Percentiles rank a stretch among this genome's conserved stretches.
phyloP scores from a whole-genome alignment of 2,113 vertebrate genomes.

The Copsychus sechellarum region DNA sequence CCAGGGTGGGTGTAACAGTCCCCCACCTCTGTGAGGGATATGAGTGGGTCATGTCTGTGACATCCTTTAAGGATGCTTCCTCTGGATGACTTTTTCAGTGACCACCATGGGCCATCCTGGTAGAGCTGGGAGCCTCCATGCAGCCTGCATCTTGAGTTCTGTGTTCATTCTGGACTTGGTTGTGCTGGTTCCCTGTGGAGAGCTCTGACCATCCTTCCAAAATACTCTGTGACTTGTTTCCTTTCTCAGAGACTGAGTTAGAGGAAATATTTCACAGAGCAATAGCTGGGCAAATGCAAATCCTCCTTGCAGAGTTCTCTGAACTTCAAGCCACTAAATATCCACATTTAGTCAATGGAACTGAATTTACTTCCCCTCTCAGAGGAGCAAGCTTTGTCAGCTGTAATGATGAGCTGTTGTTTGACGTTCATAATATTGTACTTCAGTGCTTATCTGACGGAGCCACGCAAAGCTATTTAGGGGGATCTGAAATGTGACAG shows the following conservation, averaged over 20 bases:
- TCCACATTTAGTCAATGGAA: neutral
- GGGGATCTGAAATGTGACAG: slow-evolving; percentile 4
- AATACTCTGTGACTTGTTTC: neutral
- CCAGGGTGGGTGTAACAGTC: neutral
- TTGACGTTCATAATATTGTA: slow-evolving; percentile 28
- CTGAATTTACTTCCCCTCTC: neutral
- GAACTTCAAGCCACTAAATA: neutral
- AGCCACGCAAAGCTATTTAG: neutral
- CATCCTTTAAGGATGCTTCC: neutral
- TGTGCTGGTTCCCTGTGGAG: neutral
- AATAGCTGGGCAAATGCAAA: neutral
- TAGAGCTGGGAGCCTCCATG: neutral
- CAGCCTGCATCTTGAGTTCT: neutral
- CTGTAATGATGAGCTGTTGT: neutral
- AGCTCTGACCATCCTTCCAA: neutral
- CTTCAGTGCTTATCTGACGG: neutral
- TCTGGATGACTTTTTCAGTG: neutral
- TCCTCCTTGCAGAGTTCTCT: neutral
- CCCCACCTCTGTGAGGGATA: neutral
- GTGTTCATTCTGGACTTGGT: neutral
- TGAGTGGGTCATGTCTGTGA: neutral
- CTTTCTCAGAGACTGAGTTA: neutral
- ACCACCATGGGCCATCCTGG: neutral
- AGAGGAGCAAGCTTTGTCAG: neutral
- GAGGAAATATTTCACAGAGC: neutral